phyloP scores from a whole-genome alignment of 2,797 vertebrate genomes.

The Erithacus rubecula region DNA sequence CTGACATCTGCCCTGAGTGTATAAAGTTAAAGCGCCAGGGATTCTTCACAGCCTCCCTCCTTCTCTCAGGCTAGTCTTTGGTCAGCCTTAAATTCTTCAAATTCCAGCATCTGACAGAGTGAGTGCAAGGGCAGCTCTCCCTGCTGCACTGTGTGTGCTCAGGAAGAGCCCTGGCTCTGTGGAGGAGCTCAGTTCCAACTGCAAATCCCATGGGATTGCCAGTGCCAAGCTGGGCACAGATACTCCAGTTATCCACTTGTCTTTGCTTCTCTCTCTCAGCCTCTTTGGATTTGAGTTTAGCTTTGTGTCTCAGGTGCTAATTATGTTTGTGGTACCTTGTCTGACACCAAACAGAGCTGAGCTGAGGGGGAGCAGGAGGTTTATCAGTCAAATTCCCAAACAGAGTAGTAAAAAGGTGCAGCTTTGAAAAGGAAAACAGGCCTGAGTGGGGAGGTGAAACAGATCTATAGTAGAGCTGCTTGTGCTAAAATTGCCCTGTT shows the following conservation, averaged over 20 bases:
- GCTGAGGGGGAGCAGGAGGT: neutral
- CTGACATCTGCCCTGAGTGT: slow-evolving; percentile 71
- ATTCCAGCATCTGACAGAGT: slow-evolving; percentile 65
- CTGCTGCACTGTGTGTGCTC: neutral
- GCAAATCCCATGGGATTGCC: neutral
- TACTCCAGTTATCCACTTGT: neutral
- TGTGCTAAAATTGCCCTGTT: neutral
- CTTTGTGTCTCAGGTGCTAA: neutral
- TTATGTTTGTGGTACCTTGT: neutral
- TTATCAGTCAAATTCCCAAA: neutral
- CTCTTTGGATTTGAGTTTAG: neutral
- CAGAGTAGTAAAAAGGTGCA: neutral
- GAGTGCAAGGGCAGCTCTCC: slow-evolving; percentile 37
- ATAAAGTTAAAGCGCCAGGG: slow-evolving; percentile 75
- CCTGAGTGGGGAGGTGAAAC: neutral
- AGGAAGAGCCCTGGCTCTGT: neutral
- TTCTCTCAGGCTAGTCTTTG: slow-evolving; percentile 60
- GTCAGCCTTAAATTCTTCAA: slow-evolving; percentile 68
- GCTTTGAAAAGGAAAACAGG: neutral
- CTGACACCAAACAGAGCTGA: neutral
- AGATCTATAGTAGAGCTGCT: neutral
- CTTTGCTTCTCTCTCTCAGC: neutral
- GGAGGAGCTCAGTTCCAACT: neutral
- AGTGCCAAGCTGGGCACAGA: neutral
- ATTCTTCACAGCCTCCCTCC: slow-evolving; percentile 63